Conservation (phyloP, 2,113 vertebrate species). For the Beaufortia kweichowensis region DNA sequence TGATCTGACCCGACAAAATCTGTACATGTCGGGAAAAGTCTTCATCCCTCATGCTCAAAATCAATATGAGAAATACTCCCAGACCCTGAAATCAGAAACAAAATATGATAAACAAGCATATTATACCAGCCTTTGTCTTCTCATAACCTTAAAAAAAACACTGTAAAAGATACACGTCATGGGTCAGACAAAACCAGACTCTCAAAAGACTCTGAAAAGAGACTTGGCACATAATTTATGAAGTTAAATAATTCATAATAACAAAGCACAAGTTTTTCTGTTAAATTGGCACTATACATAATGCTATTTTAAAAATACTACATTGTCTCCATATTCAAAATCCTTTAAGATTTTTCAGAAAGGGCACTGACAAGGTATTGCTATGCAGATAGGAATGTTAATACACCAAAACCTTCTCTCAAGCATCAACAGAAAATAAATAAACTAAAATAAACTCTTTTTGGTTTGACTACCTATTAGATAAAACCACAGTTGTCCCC, state of each 20-base stretch:
- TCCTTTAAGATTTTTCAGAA: background rate
- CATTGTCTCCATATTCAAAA: too few relatives aligned
- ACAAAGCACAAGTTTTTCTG: background rate
- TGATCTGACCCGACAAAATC: conserved; percentile 43
- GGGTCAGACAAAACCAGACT: too few relatives aligned
- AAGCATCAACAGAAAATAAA: conserved; percentile 59
- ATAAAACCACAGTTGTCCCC: conserved; percentile 54
- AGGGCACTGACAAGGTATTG: background rate
- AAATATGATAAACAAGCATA: conserved; percentile 36
- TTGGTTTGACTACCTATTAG: conserved; percentile 67
- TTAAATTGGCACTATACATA: too few relatives aligned
- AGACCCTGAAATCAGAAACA: conserved; percentile 53
- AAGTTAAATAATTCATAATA: too few relatives aligned
- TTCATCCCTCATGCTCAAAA: conserved; percentile 66
- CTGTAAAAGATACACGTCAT: too few relatives aligned
- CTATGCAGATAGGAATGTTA: conserved; percentile 2
- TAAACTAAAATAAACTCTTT: conserved; percentile 75
- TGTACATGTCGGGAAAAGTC: conserved; percentile 55
- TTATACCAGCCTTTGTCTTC: background rate
- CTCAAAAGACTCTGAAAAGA: too few relatives aligned
- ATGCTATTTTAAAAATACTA: too few relatives aligned
- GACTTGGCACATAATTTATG: too few relatives aligned
- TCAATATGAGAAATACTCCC: conserved; percentile 75
- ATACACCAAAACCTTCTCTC: conserved; percentile 10
- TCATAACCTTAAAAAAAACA: background rate